Evolutionary conservation across 2,888 invertebrate species (phyloP), one percentile per base, ranked within the genome.

Genomic region (Sminthurides aquaticus): DNA sequence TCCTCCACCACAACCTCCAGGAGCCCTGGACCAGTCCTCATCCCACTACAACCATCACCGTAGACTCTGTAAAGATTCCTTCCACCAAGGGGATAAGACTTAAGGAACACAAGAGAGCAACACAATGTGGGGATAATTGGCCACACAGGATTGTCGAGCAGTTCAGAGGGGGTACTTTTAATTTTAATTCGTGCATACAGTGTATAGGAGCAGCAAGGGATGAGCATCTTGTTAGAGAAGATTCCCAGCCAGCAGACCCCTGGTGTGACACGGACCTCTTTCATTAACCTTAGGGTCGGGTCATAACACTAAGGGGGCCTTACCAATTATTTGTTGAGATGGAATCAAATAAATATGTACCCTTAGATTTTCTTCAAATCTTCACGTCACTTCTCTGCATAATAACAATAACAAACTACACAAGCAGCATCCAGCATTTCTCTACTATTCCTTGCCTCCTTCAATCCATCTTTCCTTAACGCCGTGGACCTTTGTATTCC

Each of bases 221-320:
- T 60, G 60, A 60, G 52, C 49, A 28, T 60, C 52, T n/a, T n/a
- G n/a, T 48, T 57, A 25, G 29, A 61, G 60, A 57, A 26, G 29
- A 3, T 29, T 11, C 26, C 56, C 20, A 15, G 43, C 5, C 43
- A n/a, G n/a, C n/a, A 27, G 67, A 70, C 71, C 72, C 62, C 71
- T 64, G 64, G 64, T 57, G 72, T 64, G 69, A 62, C 63, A 52
- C 57, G 57, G 60, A 58, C 67, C 69, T 69, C 68, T 69, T 73
- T 71, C 70, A 73, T 73, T 73, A 73, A 73, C 73, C 73, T 57
- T 56, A 25, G 49, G 66, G 66, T 66, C 66, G 63, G 66, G 66
- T 66, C 66, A 63, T 43, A 62, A 57, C 62, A 62, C 62, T 56
- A 62, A 57, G 63, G 57, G 58, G 57, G 28, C 54, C 34, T 28